A percentile compares a stretch with the other conserved stretches of the same genome.
These are phyloP conservation scores for Miichthys miiuy DNA, from an alignment of 2,797 vertebrate genomes.

Conservation along the genomic window DNA sequence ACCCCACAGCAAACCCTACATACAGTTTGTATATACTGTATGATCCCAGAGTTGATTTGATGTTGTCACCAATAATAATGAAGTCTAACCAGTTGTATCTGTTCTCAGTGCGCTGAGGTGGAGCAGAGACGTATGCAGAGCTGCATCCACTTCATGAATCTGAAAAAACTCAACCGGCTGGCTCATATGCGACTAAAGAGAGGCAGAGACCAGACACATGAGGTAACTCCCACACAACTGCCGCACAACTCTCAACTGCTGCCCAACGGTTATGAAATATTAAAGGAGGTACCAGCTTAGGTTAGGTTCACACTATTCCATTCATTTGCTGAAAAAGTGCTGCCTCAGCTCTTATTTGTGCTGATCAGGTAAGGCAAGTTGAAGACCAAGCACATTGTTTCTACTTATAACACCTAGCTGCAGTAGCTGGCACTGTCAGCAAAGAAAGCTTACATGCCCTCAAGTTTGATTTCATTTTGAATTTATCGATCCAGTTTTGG, in stretches of 20 bases:
- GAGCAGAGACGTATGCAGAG: slow-evolving; percentile 92
- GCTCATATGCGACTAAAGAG: slow-evolving; percentile 97
- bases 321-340: slow-evolving; percentile 35
- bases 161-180: slow-evolving; percentile 97
- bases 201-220: slow-evolving; percentile 97
- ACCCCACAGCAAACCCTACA: background rate
- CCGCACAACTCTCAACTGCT: background rate
- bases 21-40: background rate
- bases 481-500: background rate
- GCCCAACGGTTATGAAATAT: background rate
- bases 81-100: slow-evolving; percentile 23
- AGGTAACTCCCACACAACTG: slow-evolving; percentile 83
- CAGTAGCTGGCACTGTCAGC: slow-evolving; percentile 41
- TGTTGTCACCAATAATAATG: background rate
- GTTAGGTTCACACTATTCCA: slow-evolving; percentile 4
- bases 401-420: slow-evolving; percentile 30
- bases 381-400: slow-evolving; percentile 30
- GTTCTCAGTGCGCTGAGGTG: slow-evolving; percentile 88
- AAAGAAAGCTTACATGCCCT: background rate
- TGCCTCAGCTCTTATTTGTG: slow-evolving; percentile 39
- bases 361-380: slow-evolving; percentile 39
- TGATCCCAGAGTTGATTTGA: background rate
- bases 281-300: background rate
- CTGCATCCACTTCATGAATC: slow-evolving; percentile 96
- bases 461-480: background rate